These are phyloP conservation scores for Archips crataeganus DNA, from an alignment of 2,888 invertebrate species.

Conservation along the genomic window DNA sequence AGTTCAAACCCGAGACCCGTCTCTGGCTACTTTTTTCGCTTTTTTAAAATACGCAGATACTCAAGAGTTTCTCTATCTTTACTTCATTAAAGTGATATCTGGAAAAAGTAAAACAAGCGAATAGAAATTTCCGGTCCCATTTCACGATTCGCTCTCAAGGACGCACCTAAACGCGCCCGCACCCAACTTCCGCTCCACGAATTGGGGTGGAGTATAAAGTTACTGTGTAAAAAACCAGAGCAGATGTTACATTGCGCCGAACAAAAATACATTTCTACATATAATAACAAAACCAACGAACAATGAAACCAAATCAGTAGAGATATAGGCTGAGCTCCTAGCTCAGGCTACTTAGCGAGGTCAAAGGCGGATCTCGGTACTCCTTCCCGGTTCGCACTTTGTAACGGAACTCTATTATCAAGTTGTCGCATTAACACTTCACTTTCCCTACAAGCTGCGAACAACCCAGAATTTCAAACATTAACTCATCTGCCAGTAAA, in stretches of 20 bases:
- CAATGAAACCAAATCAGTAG: constrained; percentile 44
- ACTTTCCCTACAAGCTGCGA: constrained; percentile 68
- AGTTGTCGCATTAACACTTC: constrained; percentile 81
- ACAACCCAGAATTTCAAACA: constrained; percentile 80
- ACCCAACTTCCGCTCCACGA: constrained; percentile 78
- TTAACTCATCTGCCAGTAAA: constrained; percentile 83
- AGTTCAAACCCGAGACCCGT: too few species aligned
- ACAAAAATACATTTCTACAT: constrained; percentile 11
- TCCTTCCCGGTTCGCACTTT: constrained; percentile 67
- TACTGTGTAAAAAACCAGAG: constrained; percentile 66
- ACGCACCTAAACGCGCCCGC: constrained; percentile 72
- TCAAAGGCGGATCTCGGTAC: constrained; percentile 63
- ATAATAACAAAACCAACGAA: constrained; percentile 7
- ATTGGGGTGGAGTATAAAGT: constrained; percentile 70
- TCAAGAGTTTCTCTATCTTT: background rate
- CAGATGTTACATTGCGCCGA: constrained; percentile 54
- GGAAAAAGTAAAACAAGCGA: constrained; percentile 54
- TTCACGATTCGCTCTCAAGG: constrained; percentile 68
- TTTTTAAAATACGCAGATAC: background rate
- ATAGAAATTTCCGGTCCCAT: constrained; percentile 72
- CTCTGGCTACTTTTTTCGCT: too few species aligned
- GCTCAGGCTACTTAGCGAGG: constrained; percentile 59
- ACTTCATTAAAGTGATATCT: background rate
- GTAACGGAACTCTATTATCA: constrained; percentile 75
- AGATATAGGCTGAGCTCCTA: constrained; percentile 54